Evolutionary conservation across 2,113 vertebrate species (phyloP).

Genomic region (Xiphophorus hellerii): DNA sequence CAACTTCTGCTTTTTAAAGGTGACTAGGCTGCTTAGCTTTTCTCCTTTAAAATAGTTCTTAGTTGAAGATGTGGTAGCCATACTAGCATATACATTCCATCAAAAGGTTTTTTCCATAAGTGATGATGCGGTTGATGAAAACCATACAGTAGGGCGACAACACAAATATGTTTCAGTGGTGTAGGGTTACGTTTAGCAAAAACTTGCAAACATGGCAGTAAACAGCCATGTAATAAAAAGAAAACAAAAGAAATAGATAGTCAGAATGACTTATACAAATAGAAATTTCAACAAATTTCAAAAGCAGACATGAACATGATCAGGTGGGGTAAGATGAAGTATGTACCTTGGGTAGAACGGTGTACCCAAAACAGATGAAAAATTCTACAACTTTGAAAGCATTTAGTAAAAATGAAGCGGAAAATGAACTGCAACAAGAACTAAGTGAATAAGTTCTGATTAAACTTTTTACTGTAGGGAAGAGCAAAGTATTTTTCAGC

Average conservation of each 20-base stretch:
- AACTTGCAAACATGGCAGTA: background rate
- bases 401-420: background rate
- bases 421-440: background rate
- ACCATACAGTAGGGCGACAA: no score
- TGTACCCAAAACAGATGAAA: background rate
- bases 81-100: no score
- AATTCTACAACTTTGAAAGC: background rate
- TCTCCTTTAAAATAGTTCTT: no score
- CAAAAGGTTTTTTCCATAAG: no score
- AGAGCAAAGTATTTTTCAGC: background rate
- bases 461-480: no score
- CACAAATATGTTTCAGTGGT: background rate
- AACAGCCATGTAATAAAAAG: background rate
- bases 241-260: no score
- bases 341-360: background rate
- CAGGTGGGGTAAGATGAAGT: background rate
- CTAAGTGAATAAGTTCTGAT: no score
- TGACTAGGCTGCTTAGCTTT: no score
- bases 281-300: background rate
- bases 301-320: background rate
- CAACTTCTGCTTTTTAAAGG: no score
- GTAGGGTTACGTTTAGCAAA: background rate
- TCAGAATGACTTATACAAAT: no score
- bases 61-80: no score
- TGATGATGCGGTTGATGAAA: no score